Evolutionary conservation across 1,140 invertebrate species (phyloP), one percentile per base, ranked within the genome.

Genomic region (Saccostrea glomerata): DNA sequence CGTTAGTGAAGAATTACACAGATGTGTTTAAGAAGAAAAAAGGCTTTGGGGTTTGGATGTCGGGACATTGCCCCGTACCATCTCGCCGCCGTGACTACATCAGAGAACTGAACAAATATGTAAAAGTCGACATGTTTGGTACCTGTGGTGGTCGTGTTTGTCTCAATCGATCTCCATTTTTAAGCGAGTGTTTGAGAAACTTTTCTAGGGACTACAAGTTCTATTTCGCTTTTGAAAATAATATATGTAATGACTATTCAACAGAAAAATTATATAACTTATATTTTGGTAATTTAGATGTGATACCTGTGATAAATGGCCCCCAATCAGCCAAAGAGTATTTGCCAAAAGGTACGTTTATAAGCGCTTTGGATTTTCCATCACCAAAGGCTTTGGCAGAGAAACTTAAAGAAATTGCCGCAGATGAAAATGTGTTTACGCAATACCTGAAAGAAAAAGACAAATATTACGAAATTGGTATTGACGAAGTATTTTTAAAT

Each of bases 141-240:
- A 30, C 23, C 0, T 77, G 70, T 12, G 70, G 70, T 11, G 13
- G 0, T 25, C 23, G 30, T 1, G 30, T 30, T 1, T 77, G 70
- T 15, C 13, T 11, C 2, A 36, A 12, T 40, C 25, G 30, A 13
- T 30, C 23, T 13, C 70, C 70, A 15, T 12, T 11, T 36, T 30
- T 77, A 17, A 77, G 15, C 25, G 70, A 77, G 11, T 77, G 70
- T 17, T 77, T 77, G 30, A 25, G 13, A 36, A 77, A 77, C 70
- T 77, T 77, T 77, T 25, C 70, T 15, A 25, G 70, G n/a, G 70
- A 77, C 15, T 77, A 77, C 12, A 77, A 77, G 15, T 77, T 77
- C 25, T 77, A 77, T 36, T 77, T 77, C 15, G 11, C 70, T 17
- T 77, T 77, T 36, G 70, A 77, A 36, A 77, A 77, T 36, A 77